Evolutionary conservation across 2,797 vertebrate species (phyloP).

Genomic region (Dryobates pubescens): DNA sequence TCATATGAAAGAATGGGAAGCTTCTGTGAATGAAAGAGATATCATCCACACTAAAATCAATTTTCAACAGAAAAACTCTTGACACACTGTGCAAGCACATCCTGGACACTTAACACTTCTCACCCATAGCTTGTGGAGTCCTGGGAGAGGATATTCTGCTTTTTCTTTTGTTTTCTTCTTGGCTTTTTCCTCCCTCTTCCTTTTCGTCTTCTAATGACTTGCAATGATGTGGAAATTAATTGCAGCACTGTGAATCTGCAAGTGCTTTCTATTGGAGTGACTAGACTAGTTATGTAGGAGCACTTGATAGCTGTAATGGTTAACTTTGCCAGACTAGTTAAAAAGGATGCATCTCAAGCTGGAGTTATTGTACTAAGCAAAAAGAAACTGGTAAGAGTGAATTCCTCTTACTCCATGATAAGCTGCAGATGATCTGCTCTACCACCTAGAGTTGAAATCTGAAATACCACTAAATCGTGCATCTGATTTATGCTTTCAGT

Average conservation of each 20-base stretch:
- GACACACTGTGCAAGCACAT: neutral
- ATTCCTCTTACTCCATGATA: neutral
- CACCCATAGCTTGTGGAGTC: neutral
- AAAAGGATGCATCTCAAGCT: neutral
- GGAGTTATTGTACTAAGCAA: neutral
- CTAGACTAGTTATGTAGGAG: neutral
- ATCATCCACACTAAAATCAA: neutral
- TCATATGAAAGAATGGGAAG: neutral
- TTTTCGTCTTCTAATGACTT: neutral
- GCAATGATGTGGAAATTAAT: neutral
- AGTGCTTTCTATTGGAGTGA: neutral
- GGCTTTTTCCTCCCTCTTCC: neutral
- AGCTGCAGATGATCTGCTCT: neutral
- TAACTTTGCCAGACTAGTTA: neutral
- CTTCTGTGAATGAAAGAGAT: neutral
- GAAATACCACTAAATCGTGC: neutral
- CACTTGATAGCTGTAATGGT: neutral
- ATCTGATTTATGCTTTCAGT: neutral
- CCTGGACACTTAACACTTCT: neutral
- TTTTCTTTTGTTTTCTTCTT: neutral
- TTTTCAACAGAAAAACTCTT: neutral
- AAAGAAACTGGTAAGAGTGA: neutral
- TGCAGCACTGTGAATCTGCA: neutral
- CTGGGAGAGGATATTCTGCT: neutral
- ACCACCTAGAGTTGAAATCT: rapidly evolving